Evolutionary conservation across 2,113 vertebrate genomes (phyloP), one percentile per base, ranked within the genome.

Genomic region (Cheirogaleus medius): DNA sequence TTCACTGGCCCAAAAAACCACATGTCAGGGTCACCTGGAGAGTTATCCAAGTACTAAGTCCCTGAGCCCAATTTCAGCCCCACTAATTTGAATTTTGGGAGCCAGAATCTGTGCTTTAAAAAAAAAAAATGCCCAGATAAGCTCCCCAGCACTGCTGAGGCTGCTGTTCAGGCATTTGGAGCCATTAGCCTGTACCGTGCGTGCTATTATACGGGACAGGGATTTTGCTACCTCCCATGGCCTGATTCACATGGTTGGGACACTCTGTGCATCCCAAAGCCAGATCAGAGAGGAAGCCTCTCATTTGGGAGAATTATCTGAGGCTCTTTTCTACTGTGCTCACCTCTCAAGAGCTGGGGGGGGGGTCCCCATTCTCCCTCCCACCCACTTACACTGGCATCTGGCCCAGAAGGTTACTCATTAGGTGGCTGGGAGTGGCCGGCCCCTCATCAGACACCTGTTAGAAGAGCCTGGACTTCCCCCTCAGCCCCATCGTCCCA

Each of bases 371-470:
- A 32, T 34, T 44, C 32, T 42, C 52, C 42, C 47, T 44, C 92
- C 34, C 25, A 27, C 54, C 58, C 23, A 27, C 12, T 63, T 14
- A 8, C 34, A 5, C 54, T 96, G 95, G 89, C 96, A 37, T 69
- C 80, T 64, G 58, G 95, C 89, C 97, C 21, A 23, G 47, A 80
- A 76, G 20, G 44, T 96, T 86, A 93, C 69, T 97, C 42, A 60
- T 91, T 58, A 86, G 90, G 89, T 60, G 60, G 21, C 93, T 94
- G 93, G 97, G 96, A 74, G 93, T 1, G 56, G 77, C 78, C 0
- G 7, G 77, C 77, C 68, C 89, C 87, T 84, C 77, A 64, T 52
- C 89, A 60, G 78, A 96, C 96, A 97, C 95, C 95, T 97, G 95
- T 94, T 80, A 17, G 23, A 37, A 54, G 60, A 89, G 44, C 80